Base-by-base conservation (phyloP, 2,888 invertebrate species). In the Amiota mariae region DNA sequence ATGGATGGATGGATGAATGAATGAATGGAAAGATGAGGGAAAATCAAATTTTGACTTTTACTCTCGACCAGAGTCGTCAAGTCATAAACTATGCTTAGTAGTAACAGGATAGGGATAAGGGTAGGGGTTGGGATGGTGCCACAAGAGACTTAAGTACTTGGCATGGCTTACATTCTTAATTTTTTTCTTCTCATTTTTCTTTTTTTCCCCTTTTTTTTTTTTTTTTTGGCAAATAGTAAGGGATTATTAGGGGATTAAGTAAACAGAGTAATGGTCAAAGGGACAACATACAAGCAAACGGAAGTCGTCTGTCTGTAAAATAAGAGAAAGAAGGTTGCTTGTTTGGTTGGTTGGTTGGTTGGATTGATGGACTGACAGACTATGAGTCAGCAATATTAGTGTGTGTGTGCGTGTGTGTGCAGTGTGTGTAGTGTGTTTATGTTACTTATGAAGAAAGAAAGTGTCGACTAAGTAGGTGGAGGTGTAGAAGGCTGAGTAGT, bases 41-140 rank as follows among this genome's bases (percentile, higher is more conserved):
- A 78, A 73, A 73, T 74, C 66, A 61, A 78, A 76, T 75, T 71
- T 71, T 79, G 79, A 78, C 78, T 82, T 77, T 79, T 71, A 75
- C 54, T 18, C 36, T 72, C 64, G 11, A 36, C 15, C 48, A 67
- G 63, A 57, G 18, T 72, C 8, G 51, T 56, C 66, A 72, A 67
- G 51, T 51, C 49, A 20, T 67, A 67, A 67, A 67, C 24, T 48
- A 66, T 47, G 48, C 46, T 36, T 46, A 15, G 66, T 47, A 3
- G 10, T 11, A n/a, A 11, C 15, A 12, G 24, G n/a, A n/a, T n/a
- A n/a, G n/a, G n/a, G n/a, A 24, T 24, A 24, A 24, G 24, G 24
- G 3, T 24, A 3, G 24, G 24, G 36, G 36, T 2, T 2, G 36
- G 36, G 36, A 6, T 36, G 36, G 64, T 64, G 36, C 36, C 64